Evolutionary conservation across 2,113 vertebrate genomes (phyloP).

Genomic region (Lasiurus cinereus): DNA sequence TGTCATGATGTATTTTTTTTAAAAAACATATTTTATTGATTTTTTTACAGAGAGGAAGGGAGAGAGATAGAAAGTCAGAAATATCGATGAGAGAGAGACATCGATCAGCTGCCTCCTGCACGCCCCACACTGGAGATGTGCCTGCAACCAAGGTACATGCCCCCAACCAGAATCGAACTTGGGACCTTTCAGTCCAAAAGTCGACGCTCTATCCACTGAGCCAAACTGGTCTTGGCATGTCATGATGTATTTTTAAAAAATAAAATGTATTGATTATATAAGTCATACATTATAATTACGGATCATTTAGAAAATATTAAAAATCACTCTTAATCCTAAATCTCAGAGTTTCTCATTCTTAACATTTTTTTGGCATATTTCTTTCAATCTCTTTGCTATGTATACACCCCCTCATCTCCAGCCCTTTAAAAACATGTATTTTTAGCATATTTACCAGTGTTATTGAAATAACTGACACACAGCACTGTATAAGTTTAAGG

Average conservation of each 20-base stretch:
- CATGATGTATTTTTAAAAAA: background rate
- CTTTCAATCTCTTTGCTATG: background rate
- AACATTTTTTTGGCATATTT: constrained; percentile 36
- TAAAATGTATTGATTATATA: constrained; percentile 9
- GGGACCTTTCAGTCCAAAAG: too few relatives aligned
- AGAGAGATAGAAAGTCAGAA: too few relatives aligned
- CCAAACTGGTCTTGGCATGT: background rate
- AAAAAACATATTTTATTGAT: background rate
- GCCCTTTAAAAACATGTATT: background rate
- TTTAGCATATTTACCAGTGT: background rate
- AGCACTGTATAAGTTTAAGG: background rate
- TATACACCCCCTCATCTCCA: background rate
- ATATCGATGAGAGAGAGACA: too few relatives aligned
- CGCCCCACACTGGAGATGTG: too few relatives aligned
- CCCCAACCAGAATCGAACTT: too few relatives aligned
- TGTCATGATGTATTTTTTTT: background rate
- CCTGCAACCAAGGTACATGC: too few relatives aligned
- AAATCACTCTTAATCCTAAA: constrained; percentile 10
- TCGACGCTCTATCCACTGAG: too few relatives aligned
- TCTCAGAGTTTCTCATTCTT: constrained; percentile 25
- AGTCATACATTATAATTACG: background rate
- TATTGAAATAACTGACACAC: background rate
- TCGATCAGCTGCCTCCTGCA: too few relatives aligned
- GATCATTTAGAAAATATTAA: constrained; percentile 27
- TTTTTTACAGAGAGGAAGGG: too few relatives aligned